Base-by-base conservation (phyloP, 2,797 vertebrate species). In the Staurois parvus region DNA sequence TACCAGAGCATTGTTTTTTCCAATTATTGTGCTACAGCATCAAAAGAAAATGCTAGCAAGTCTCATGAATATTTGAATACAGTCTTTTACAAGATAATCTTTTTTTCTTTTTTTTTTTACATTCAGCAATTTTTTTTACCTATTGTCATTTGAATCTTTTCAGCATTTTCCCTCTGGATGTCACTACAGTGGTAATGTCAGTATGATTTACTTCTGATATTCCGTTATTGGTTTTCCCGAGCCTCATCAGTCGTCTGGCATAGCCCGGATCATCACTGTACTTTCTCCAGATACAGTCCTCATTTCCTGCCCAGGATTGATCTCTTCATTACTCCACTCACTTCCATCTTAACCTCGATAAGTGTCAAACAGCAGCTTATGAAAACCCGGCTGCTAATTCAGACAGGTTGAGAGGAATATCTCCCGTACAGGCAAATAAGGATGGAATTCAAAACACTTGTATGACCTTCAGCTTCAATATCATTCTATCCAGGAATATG, bases 401-500 rank as follows among this genome's bases (percentile, higher is more conserved):
- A 73, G 75, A 72, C 75, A 32, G 76, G 80, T 72, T 34, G 74
- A 83, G 80, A 68, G 52, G 75, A 66, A 87, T 87, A 77, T 83
- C 68, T 87, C 66, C 70, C 48, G 72, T 67, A 66, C 74, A 78
- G 75, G 10, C 12, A 85, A 84, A 81, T 37, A 37, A 37, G 6
- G 19, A 4, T 21, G 68, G 10, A 84, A 75, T 32, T 87, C 80
- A 89, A 85, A 91, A 85, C 76, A 89, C 74, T 80, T 86, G 28
- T 76, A 64, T n/a, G 84, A 90, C 85, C 88, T 90, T 89, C 88
- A 90, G 56, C 70, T 11, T 0, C 56, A 81, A 45, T 48, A 81
- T 76, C 75, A 62, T 88, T 88, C 84, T 85, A 5, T 82, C 78
- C 74, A 80, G n/a, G 79, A 87, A 74, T 88, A 82, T 69, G 79